Evolutionary conservation across 35 echinoderm and acorn worm species (phyloP).

Genomic region (Diadema setosum): DNA sequence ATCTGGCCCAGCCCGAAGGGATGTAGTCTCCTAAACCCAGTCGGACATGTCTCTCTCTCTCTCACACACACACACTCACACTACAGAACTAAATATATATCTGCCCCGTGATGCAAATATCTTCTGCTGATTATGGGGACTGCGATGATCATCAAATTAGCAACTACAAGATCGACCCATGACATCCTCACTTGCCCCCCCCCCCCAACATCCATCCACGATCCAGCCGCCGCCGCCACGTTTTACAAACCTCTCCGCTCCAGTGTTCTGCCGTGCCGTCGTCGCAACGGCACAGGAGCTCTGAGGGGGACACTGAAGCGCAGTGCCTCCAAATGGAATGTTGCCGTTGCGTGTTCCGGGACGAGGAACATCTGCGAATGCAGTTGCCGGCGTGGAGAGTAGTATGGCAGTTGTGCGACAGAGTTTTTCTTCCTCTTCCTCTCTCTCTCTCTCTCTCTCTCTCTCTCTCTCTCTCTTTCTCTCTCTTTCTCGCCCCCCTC

Average conservation of each 20-base stretch:
- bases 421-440: neutral
- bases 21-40: no score
- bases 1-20: no score
- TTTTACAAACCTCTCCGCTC: no score
- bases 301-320: neutral
- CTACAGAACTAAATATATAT: constrained; percentile 9
- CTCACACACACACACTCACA: neutral
- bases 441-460: neutral
- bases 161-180: neutral
- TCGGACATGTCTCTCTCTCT: no score
- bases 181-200: no score
- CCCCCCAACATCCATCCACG: no score
- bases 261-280: neutral
- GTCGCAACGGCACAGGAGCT: neutral
- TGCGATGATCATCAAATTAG: constrained; percentile 4
- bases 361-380: neutral
- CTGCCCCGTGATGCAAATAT: neutral
- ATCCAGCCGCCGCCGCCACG: no score
- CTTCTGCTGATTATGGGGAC: neutral
- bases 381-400: neutral
- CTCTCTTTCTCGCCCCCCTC: no score
- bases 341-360: neutral
- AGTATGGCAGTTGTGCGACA: neutral
- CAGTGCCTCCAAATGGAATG: neutral
- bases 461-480: no score